Evolutionary conservation across 2,797 vertebrate genomes (phyloP).

Genomic region (Pipistrellus pipistrellus): DNA sequence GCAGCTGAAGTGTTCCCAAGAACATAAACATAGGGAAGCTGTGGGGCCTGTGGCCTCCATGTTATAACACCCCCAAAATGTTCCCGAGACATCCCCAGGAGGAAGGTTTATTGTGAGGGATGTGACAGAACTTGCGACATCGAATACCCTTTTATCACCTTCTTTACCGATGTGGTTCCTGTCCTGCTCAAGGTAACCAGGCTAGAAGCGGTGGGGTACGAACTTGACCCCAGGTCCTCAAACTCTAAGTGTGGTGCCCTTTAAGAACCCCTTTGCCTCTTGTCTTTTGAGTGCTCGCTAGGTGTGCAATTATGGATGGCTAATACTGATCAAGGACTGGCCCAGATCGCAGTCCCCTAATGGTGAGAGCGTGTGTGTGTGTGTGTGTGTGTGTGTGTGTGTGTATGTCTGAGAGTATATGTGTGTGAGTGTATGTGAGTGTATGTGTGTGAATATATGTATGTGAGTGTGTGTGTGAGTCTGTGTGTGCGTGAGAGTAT

Average conservation of each 20-base stretch:
- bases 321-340: background rate
- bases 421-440: no score
- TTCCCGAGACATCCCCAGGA: background rate
- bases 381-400: background rate
- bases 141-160: background rate
- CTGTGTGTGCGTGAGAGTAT: no score
- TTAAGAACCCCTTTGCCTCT: background rate
- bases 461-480: no score
- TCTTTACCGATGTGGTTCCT: background rate
- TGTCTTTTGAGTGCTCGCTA: background rate
- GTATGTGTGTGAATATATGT: no score
- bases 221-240: background rate
- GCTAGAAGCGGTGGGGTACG: background rate
- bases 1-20: background rate
- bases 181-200: background rate
- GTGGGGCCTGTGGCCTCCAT: fast-evolving
- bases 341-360: background rate
- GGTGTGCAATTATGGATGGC: background rate
- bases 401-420: no score
- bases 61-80: background rate
- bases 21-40: background rate
- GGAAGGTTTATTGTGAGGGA: background rate
- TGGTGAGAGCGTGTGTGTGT: background rate
- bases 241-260: background rate
- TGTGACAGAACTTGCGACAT: background rate